phyloP scores from a whole-genome alignment of 2,113 vertebrate species.

The Callipepla californica region DNA sequence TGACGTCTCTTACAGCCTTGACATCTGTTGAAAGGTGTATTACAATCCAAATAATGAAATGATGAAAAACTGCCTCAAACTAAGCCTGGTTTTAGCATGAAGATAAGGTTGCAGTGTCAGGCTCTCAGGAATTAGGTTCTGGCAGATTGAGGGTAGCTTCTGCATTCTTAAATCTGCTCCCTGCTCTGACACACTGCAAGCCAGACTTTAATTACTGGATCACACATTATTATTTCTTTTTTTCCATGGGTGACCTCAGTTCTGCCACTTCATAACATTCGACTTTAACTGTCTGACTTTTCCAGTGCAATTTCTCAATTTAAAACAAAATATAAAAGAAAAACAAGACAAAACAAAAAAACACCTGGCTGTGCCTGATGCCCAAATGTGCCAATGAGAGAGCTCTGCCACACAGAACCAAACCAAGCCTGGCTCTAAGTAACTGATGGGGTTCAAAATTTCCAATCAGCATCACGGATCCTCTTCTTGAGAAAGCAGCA shows the following conservation, averaged over 20 bases:
- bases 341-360: fast-evolving
- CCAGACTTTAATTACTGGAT: conserved; percentile 44
- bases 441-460: not conserved
- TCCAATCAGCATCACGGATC: not conserved
- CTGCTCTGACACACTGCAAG: not conserved
- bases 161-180: not conserved
- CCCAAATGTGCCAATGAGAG: too few relatives aligned
- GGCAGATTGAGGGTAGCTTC: conserved; percentile 1
- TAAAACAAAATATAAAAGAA: not conserved
- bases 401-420: not conserved
- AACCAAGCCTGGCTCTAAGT: not conserved
- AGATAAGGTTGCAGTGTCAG: not conserved
- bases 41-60: not conserved
- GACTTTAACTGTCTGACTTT: not conserved
- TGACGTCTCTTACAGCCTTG: not conserved
- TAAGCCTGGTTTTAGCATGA: conserved; percentile 2
- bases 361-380: not conserved
- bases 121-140: not conserved
- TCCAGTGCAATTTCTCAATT: not conserved
- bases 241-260: not conserved
- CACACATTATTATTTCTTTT: conserved; percentile 10
- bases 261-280: not conserved
- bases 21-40: not conserved
- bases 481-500: not conserved
- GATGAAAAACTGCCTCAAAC: not conserved